Evolutionary conservation across 2,797 vertebrate species (phyloP).

Genomic region (Columba guinea): DNA sequence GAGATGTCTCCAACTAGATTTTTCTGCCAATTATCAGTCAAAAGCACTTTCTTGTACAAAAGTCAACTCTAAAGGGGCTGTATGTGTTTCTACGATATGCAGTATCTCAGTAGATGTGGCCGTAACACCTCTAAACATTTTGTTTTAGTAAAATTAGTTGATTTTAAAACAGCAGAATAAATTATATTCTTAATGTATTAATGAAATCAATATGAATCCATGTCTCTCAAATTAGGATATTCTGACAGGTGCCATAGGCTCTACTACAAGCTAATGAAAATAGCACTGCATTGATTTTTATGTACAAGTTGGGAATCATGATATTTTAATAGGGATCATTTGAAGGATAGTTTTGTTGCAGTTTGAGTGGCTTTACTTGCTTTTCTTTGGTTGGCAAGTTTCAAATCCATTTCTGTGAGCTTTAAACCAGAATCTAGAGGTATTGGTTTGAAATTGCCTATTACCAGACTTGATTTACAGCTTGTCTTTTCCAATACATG

Average conservation of each 20-base stretch:
- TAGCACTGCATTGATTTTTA: background rate
- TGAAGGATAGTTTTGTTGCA: background rate
- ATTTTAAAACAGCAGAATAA: background rate
- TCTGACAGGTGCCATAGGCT: background rate
- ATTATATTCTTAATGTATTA: background rate
- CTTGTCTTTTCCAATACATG: background rate
- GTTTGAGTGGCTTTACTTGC: background rate
- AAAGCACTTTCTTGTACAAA: background rate
- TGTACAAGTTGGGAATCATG: background rate
- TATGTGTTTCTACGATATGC: background rate
- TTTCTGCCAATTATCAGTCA: conserved; percentile 54
- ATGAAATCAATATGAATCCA: background rate
- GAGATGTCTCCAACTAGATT: background rate
- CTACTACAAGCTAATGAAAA: background rate
- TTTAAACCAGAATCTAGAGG: background rate
- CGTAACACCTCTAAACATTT: background rate
- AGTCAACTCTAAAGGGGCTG: conserved; percentile 16
- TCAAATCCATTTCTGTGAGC: background rate
- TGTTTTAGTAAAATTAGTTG: background rate
- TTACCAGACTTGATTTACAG: background rate
- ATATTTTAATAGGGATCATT: background rate
- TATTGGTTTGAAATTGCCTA: background rate
- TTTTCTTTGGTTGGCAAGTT: background rate
- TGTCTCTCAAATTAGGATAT: background rate
- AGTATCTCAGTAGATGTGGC: background rate